A percentile compares a stretch with the other conserved stretches of the same genome.
Evolutionary conservation across 2,888 invertebrate genomes (phyloP).

Genomic region (Desoria tigrina): DNA sequence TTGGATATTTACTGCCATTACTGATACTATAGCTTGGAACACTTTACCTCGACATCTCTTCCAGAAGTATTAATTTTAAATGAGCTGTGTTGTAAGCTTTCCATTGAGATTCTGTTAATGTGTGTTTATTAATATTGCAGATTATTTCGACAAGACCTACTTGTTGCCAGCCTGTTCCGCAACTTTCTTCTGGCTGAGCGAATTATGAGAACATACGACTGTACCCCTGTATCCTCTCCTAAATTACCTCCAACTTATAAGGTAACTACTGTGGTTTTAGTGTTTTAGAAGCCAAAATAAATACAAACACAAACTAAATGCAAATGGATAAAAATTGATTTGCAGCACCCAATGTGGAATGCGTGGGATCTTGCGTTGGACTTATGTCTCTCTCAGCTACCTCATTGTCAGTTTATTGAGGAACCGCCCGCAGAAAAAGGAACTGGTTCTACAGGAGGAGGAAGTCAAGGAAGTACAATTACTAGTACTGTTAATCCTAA

Average conservation of each 20-base stretch:
- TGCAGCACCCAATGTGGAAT: constrained; percentile 86
- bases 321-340: background rate
- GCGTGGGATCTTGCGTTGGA: constrained; percentile 98
- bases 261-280: no score
- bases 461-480: constrained; percentile 4
- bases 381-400: constrained; percentile 86
- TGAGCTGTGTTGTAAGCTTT: background rate
- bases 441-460: constrained; percentile 53
- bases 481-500: background rate
- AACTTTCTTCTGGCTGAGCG: constrained; percentile 96
- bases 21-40: constrained; percentile 99
- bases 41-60: constrained; percentile 67
- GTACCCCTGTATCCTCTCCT: constrained; percentile 92
- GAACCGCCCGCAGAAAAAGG: background rate
- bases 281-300: no score
- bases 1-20: constrained; percentile 99
- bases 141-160: constrained; percentile 92
- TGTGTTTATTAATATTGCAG: constrained; percentile 72
- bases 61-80: constrained; percentile 33
- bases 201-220: constrained; percentile 93
- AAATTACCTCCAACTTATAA: constrained; percentile 84
- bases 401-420: constrained; percentile 63
- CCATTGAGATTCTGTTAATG: constrained; percentile 11
- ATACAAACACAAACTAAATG: no score
- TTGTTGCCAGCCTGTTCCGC: constrained; percentile 96